phyloP scores from a whole-genome alignment of 92 coral and sea anemone species.

The Anthopleura xanthogrammica region DNA sequence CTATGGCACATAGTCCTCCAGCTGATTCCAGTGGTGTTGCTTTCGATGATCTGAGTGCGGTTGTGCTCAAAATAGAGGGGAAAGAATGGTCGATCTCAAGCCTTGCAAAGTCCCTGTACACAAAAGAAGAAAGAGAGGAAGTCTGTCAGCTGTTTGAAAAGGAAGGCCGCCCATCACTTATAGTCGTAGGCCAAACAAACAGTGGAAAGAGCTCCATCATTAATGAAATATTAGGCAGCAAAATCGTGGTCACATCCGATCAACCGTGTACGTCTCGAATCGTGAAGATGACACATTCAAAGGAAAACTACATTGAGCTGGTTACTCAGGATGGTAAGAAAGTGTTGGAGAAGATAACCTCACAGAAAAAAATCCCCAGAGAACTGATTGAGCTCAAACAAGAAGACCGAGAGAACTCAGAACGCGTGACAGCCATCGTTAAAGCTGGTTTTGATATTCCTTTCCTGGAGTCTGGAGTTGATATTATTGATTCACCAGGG shows the following conservation, averaged over 20 bases:
- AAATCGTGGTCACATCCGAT: conserved; percentile 58
- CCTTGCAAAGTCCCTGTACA: conserved; percentile 49
- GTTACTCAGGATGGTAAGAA: conserved; percentile 22
- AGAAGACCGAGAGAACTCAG: conserved; percentile 49
- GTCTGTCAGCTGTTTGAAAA: conserved; percentile 39
- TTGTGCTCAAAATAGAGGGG: neutral
- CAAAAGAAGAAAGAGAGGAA: conserved; percentile 43
- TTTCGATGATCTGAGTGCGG: neutral
- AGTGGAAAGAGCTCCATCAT: conserved; percentile 76
- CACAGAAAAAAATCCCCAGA: conserved; percentile 40
- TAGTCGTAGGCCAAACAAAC: conserved; percentile 74
- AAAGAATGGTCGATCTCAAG: neutral
- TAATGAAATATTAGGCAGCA: conserved; percentile 54
- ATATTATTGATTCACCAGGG: conserved; percentile 68
- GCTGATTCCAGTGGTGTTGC: neutral
- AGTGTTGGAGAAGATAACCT: conserved; percentile 14
- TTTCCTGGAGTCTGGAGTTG: conserved; percentile 64
- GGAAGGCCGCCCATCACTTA: conserved; percentile 52
- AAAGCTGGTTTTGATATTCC: conserved; percentile 54
- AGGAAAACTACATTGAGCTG: conserved; percentile 45
- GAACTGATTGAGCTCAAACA: conserved; percentile 49
- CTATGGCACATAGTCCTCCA: neutral
- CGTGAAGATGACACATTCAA: conserved; percentile 60
- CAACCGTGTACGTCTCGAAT: conserved; percentile 73
- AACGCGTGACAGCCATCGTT: conserved; percentile 51